Percentiles rank a stretch among this genome's conserved stretches.
Evolutionary conservation across 2,888 invertebrate species (phyloP).

Genomic region (Cordilura impudica): DNA sequence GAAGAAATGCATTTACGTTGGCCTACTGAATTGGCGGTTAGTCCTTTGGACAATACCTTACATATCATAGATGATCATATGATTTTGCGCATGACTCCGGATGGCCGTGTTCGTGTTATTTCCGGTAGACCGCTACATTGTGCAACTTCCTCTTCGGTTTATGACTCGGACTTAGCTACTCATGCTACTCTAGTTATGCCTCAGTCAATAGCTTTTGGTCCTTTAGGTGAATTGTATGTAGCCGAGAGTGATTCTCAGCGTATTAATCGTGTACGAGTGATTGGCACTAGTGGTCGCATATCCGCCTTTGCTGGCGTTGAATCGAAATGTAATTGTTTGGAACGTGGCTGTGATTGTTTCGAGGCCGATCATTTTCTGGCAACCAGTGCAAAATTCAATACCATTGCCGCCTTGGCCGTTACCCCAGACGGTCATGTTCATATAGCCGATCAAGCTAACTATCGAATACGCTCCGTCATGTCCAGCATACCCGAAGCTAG

Average conservation of each 20-base stretch:
- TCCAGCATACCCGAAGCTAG: slow-evolving; percentile 93
- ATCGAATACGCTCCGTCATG: slow-evolving; percentile 91
- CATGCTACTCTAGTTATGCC: slow-evolving; percentile 95
- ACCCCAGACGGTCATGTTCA: slow-evolving; percentile 96
- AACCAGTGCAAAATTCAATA: slow-evolving; percentile 95
- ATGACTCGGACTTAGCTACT: slow-evolving; percentile 91
- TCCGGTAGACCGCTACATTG: slow-evolving; percentile 96
- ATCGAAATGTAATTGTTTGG: slow-evolving; percentile 94
- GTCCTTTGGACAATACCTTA: slow-evolving; percentile 94
- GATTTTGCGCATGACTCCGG: slow-evolving; percentile 93
- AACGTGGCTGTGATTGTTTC: slow-evolving; percentile 94
- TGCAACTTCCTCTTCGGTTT: slow-evolving; percentile 87
- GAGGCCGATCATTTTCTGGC: slow-evolving; percentile 95
- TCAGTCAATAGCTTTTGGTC: slow-evolving; percentile 95
- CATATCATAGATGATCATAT: slow-evolving; percentile 98
- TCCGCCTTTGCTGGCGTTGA: slow-evolving; percentile 96
- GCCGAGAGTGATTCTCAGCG: slow-evolving; percentile 97
- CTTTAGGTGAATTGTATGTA: slow-evolving; percentile 93
- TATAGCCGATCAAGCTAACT: slow-evolving; percentile 96
- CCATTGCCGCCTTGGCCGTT: slow-evolving; percentile 94
- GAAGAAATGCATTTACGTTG: slow-evolving; percentile 96
- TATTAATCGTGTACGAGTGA: slow-evolving; percentile 92
- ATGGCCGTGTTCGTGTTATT: slow-evolving; percentile 93
- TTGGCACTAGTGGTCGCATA: slow-evolving; percentile 95
- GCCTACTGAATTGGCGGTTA: slow-evolving; percentile 97